Evolutionary conservation across 1,140 invertebrate genomes (phyloP), one percentile per base, ranked within the genome.

Genomic region (Pygmarrhopalites habei): DNA sequence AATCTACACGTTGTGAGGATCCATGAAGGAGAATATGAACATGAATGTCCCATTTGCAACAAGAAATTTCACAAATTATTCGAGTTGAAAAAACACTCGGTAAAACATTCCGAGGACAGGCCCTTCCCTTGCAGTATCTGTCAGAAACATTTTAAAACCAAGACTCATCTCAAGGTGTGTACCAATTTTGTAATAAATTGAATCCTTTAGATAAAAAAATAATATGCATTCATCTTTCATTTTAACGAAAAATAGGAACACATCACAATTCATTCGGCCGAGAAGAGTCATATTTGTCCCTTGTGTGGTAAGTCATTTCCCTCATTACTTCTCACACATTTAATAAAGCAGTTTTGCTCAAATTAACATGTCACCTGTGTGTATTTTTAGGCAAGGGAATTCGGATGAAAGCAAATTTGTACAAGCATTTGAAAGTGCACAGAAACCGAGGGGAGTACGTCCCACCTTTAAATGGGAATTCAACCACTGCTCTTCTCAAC

Each of bases 71-170:
- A 64, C 47, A 64, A 64, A 47, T 32, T 64, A 7, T 64, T 64
- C 32, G 62, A 64, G 15, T 35, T 64, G 67, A 73, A 28, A 62
- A 61, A 41, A 63, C 69, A 58, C 64, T 71, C 44, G 51, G 64
- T 47, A 65, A 62, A 41, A 59, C 60, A 29, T 60, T 57, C 67
- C 47, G 60, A 58, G 58, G 57, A 58, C 71, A 68, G 32, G 71
- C 46, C 57, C 15, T 64, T 59, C 30, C 62, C 62, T 1, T 64
- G 62, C 44, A 25, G 46, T 17, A 43, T 58, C 15, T 64, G 62
- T 35, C 29, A 28, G 3, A 64, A 64, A 28, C 49, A 60, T 19
- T 64, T 64, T 25, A 64, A 64, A 28, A 64, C 62, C 2, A 64
- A 64, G 55, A 64, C 62, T 10, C 62, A 64, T 58, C 46, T 64